Conservation (phyloP, 2,113 vertebrate genomes). For the Panthera tigris region DNA sequence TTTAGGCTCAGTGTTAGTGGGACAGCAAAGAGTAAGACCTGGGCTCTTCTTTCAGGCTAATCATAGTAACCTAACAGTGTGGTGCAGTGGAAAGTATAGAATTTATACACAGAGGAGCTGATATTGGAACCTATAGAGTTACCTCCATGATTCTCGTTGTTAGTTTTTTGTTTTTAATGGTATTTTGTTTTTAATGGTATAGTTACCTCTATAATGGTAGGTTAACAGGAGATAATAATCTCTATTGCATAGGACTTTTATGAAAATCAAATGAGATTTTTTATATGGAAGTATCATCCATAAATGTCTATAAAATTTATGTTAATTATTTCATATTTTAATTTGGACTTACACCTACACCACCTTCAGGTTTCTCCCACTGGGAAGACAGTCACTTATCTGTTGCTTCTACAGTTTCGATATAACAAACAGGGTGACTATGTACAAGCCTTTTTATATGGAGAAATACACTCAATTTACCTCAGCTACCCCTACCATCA, state of each 20-base stretch:
- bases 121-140: background rate
- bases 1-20: background rate
- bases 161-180: background rate
- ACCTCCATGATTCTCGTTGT: background rate
- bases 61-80: background rate
- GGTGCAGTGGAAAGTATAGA: background rate
- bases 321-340: background rate
- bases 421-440: background rate
- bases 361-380: background rate
- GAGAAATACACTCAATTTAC: background rate
- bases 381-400: background rate
- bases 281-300: slow-evolving; percentile 9
- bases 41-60: background rate
- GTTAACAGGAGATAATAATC: background rate
- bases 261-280: slow-evolving; percentile 6
- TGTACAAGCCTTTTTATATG: background rate
- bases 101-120: background rate
- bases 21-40: background rate
- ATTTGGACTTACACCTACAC: background rate
- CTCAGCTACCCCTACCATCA: background rate
- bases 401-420: background rate
- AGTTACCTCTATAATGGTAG: background rate
- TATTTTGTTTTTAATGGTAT: background rate
- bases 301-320: background rate
- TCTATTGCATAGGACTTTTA: background rate